A percentile compares a stretch with the other conserved stretches of the same genome.
Evolutionary conservation across 2,797 vertebrate species (phyloP).

Genomic region (Ceryle rudis): DNA sequence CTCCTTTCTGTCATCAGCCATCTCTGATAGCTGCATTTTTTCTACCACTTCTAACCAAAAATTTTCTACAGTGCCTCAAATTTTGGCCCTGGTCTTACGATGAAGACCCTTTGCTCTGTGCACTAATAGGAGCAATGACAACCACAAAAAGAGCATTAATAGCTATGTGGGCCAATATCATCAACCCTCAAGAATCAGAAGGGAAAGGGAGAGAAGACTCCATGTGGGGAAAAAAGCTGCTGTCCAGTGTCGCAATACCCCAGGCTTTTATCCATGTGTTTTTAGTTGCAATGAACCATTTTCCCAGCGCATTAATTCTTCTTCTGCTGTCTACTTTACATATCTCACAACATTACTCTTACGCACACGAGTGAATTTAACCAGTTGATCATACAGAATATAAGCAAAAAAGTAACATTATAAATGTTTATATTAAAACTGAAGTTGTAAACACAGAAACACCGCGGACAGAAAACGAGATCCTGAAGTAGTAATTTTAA

Average conservation of each 20-base stretch:
- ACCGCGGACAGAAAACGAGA: neutral
- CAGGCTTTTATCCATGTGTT: neutral
- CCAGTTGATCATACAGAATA: neutral
- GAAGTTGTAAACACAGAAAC: neutral
- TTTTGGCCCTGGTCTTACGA: neutral
- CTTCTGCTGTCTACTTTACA: neutral
- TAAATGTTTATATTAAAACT: neutral
- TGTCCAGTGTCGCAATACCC: neutral
- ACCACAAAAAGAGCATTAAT: rapidly evolving
- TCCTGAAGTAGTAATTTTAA: neutral
- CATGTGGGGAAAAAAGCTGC: rapidly evolving
- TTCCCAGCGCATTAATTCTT: neutral
- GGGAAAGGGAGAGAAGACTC: neutral
- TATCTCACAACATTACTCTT: neutral
- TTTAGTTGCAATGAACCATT: neutral
- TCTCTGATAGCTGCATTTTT: neutral
- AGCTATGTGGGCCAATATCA: neutral
- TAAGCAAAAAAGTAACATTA: neutral
- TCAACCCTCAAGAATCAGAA: neutral
- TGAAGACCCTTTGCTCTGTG: neutral
- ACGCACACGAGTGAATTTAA: neutral
- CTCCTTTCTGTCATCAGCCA: neutral
- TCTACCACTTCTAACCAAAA: neutral
- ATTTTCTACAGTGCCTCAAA: neutral
- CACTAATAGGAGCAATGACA: neutral